A percentile compares a stretch with the other conserved stretches of the same genome.
Conservation (phyloP, 2,888 invertebrate genomes). For the Acrobasis consociella region DNA sequence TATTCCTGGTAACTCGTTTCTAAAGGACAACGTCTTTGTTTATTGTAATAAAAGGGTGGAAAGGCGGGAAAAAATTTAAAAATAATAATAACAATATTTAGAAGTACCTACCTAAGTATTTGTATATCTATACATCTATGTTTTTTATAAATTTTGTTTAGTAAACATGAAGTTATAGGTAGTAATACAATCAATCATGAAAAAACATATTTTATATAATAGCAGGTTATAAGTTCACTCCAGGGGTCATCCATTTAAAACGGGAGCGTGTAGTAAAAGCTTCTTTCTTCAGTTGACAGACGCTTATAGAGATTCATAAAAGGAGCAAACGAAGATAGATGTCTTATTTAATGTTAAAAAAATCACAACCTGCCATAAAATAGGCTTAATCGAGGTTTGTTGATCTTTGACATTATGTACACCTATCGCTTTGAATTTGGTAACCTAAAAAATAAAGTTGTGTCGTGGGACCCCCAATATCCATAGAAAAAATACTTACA, state of each 20-base stretch:
- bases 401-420: background rate
- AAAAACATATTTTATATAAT: background rate
- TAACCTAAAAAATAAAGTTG: background rate
- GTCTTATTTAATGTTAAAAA: slow-evolving; percentile 20
- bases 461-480: background rate
- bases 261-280: slow-evolving; percentile 24
- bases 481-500: too few relatives aligned
- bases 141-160: too few relatives aligned
- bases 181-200: background rate
- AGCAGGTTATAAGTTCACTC: background rate
- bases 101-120: background rate
- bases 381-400: background rate
- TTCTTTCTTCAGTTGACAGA: slow-evolving; percentile 25
- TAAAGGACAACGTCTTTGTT: too few relatives aligned
- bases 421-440: background rate
- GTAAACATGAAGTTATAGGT: too few relatives aligned
- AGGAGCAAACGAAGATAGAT: slow-evolving; percentile 40
- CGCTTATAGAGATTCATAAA: slow-evolving; percentile 23
- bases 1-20: too few relatives aligned
- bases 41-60: too few relatives aligned
- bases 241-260: slow-evolving; percentile 1
- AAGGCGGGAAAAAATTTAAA: background rate
- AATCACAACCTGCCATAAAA: background rate
- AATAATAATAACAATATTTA: background rate
- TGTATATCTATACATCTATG: too few relatives aligned